Conservation (phyloP, 2,113 vertebrate species). For the Eleginops maclovinus region DNA sequence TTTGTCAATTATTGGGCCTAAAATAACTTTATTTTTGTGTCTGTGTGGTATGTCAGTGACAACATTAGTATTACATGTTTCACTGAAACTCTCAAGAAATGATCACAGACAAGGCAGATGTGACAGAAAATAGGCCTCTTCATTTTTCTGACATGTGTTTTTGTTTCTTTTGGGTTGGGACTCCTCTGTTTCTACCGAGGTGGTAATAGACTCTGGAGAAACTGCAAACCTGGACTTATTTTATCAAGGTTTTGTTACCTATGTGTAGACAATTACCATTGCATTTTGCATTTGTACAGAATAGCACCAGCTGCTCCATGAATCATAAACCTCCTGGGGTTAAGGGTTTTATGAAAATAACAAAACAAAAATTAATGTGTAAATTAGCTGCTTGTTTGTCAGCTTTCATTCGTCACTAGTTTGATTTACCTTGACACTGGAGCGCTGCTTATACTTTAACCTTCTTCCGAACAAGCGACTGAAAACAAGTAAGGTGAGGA, state of each 20-base stretch:
- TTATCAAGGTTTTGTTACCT: conserved; percentile 46
- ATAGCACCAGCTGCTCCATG: conserved; percentile 37
- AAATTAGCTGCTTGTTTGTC: conserved; percentile 28
- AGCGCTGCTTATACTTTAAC: neutral
- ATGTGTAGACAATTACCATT: conserved; percentile 46
- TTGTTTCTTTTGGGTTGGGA: conserved; percentile 39
- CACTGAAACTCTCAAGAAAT: conserved; percentile 53
- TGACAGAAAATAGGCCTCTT: conserved; percentile 55
- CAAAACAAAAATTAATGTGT: conserved; percentile 12
- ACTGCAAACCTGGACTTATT: conserved; percentile 48
- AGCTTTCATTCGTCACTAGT: conserved; percentile 16
- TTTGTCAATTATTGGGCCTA: conserved; percentile 69
- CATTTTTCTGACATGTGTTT: conserved; percentile 53
- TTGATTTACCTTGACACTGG: conserved; percentile 9
- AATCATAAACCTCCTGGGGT: conserved; percentile 41
- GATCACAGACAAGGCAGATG: conserved; percentile 66
- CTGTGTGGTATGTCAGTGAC: conserved; percentile 59
- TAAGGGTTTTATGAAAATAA: conserved; percentile 26
- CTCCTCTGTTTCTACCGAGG: conserved; percentile 25
- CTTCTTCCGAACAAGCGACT: neutral
- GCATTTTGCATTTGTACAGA: conserved; percentile 29
- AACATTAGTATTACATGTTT: conserved; percentile 71
- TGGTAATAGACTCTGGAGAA: conserved; percentile 41
- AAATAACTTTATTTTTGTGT: conserved; percentile 70
- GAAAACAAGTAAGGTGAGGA: conserved; percentile 14